Conservation (phyloP, 2,113 vertebrate species). For the Mustela lutreola region DNA sequence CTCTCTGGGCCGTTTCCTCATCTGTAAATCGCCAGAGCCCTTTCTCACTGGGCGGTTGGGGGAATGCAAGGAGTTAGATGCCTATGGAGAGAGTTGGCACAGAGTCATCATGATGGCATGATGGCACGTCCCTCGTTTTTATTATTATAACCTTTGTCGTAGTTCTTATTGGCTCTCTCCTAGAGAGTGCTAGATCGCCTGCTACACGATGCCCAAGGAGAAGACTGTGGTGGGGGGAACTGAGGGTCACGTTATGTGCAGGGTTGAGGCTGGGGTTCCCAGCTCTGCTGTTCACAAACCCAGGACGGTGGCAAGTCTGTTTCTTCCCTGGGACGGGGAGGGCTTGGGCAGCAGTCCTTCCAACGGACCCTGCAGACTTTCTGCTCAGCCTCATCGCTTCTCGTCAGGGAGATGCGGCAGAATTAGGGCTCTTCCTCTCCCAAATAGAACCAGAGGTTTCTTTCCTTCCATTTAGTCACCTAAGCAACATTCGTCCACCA, state of each 20-base stretch:
- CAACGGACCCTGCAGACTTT: neutral
- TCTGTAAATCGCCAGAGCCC: neutral
- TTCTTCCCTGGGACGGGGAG: neutral
- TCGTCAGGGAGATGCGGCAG: neutral
- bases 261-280: neutral
- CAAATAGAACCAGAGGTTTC: no score
- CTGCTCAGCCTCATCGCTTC: neutral
- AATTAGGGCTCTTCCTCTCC: neutral
- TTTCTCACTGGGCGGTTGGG: neutral
- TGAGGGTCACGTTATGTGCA: fast-evolving
- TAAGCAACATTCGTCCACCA: neutral
- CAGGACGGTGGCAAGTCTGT: neutral
- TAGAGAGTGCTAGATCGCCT: neutral
- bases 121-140: no score
- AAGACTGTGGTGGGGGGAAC: neutral
- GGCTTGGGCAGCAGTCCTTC: neutral
- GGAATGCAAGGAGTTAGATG: neutral
- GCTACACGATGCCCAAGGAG: neutral
- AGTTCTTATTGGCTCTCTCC: neutral
- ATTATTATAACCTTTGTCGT: neutral
- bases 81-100: neutral
- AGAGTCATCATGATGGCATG: neutral
- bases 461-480: neutral
- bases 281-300: neutral
- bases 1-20: neutral